Evolutionary conservation across 2,113 vertebrate species (phyloP).

Genomic region (Hippolais icterina): DNA sequence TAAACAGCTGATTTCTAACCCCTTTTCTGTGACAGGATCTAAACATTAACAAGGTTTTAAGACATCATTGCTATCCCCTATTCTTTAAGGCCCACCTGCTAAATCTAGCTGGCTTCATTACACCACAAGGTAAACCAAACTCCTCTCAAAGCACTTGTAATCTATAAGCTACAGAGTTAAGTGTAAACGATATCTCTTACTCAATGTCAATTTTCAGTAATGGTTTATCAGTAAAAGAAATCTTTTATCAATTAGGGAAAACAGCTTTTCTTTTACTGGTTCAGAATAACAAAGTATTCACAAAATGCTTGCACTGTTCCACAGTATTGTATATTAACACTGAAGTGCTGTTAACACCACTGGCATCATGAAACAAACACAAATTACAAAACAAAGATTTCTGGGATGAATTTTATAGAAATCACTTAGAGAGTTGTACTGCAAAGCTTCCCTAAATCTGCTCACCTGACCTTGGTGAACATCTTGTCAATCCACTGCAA

Average conservation of each 20-base stretch:
- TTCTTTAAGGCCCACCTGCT: background rate
- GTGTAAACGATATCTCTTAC: background rate
- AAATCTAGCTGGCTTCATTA: background rate
- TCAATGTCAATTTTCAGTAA: background rate
- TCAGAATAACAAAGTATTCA: background rate
- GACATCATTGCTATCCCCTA: accelerated
- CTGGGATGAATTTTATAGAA: background rate
- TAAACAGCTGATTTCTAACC: background rate
- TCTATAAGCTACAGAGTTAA: background rate
- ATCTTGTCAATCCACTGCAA: background rate
- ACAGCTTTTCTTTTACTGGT: background rate
- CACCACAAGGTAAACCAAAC: background rate
- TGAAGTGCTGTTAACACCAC: background rate
- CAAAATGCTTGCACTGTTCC: background rate
- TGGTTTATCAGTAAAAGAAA: background rate
- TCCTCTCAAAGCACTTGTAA: background rate
- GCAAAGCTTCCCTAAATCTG: background rate
- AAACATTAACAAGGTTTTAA: background rate
- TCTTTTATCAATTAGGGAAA: background rate
- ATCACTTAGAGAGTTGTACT: background rate
- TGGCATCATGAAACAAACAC: background rate
- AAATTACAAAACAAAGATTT: background rate
- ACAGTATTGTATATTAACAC: background rate
- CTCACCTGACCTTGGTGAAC: background rate
- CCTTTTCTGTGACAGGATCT: background rate